Percentiles rank a stretch among this genome's conserved stretches.
Conservation (phyloP, 2,888 invertebrate species). For the Eretmocerus hayati region DNA sequence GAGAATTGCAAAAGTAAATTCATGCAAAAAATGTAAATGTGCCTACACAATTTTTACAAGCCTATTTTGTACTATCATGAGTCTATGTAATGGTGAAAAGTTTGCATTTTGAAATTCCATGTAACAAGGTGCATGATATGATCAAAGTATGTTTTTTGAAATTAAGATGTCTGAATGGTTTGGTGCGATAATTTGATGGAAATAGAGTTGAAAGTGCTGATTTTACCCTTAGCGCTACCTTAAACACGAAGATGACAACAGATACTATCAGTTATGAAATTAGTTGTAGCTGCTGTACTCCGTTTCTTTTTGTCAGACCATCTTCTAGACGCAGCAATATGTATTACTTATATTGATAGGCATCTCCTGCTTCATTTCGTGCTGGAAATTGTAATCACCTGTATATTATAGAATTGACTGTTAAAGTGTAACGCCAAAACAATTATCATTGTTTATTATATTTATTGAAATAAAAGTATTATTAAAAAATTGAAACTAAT, state of each 20-base stretch:
- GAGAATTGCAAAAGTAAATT: conserved; percentile 7
- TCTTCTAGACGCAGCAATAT: conserved; percentile 32
- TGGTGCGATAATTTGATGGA: no score
- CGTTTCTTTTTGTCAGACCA: conserved; percentile 28
- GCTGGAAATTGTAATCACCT: conserved; percentile 36
- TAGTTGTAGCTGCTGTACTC: conserved; percentile 33
- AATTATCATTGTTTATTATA: conserved; percentile 40
- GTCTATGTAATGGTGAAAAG: conserved; percentile 1
- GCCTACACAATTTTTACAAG: conserved; percentile 19
- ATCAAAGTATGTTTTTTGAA: no score
- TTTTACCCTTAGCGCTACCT: no score
- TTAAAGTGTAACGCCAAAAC: conserved; percentile 40
- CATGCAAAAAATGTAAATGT: conserved; percentile 13
- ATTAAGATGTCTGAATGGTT: no score
- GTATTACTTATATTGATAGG: conserved; percentile 35
- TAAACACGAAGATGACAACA: no score
- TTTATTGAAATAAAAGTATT: conserved; percentile 41
- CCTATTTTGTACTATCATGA: conserved; percentile 17
- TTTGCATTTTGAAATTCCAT: no score
- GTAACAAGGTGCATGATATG: no score
- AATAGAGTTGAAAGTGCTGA: no score
- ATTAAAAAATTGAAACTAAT: no score
- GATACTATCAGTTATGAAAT: conserved; percentile 10
- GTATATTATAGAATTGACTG: conserved; percentile 39
- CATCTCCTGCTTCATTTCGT: conserved; percentile 35